Percentiles rank a stretch among this genome's conserved stretches.
Conservation (phyloP, 1,140 invertebrate species). For the Leptestheria dahalacensis region DNA sequence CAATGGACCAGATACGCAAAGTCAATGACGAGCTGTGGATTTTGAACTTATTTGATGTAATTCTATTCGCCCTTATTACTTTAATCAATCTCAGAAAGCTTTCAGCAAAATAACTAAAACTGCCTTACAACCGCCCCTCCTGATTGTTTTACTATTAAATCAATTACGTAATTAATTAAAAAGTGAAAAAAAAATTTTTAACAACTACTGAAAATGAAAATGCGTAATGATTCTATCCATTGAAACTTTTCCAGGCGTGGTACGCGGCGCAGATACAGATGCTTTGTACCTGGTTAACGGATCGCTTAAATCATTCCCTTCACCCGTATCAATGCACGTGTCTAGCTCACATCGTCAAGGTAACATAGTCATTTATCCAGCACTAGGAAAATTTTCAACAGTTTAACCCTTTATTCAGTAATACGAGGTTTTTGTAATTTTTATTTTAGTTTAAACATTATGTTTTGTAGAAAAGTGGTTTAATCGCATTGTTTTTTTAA, state of each 20-base stretch:
- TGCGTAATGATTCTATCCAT: no score
- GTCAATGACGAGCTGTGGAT: constrained; percentile 96
- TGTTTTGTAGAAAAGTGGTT: no score
- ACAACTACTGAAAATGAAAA: no score
- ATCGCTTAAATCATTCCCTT: constrained; percentile 81
- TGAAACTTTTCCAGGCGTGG: constrained; percentile 86
- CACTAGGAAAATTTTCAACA: background rate
- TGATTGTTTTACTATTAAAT: constrained; percentile 7
- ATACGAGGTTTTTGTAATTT: no score
- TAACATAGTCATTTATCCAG: constrained; percentile 30
- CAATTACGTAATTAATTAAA: no score
- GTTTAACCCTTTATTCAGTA: background rate
- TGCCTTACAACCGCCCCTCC: no score
- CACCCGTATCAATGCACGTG: constrained; percentile 95
- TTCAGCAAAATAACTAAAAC: constrained; percentile 7
- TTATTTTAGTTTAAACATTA: no score
- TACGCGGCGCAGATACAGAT: constrained; percentile 87
- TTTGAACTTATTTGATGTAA: constrained; percentile 85
- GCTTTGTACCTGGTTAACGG: constrained; percentile 86
- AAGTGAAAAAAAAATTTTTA: no score
- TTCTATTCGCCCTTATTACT: constrained; percentile 25
- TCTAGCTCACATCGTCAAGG: constrained; percentile 88
- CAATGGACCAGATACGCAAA: constrained; percentile 94
- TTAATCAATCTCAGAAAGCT: constrained; percentile 7
- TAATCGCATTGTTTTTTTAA: background rate